phyloP scores from a whole-genome alignment of 2,797 vertebrate genomes.

The Gadopsis marmoratus region DNA sequence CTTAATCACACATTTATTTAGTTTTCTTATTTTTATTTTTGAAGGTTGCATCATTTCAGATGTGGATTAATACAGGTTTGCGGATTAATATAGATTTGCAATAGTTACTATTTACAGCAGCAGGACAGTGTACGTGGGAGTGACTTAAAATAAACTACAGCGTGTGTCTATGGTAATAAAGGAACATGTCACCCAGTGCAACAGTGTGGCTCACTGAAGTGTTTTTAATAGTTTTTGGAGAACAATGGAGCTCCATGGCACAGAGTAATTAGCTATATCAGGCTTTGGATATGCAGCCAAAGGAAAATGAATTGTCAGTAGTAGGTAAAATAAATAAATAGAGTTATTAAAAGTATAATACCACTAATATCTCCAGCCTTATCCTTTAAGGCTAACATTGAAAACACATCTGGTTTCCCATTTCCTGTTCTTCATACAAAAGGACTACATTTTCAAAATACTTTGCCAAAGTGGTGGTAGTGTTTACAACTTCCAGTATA shows the following conservation, averaged over 20 bases:
- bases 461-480: background rate
- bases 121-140: background rate
- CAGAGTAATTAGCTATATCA: background rate
- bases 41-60: too few species aligned
- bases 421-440: background rate
- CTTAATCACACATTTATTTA: too few species aligned
- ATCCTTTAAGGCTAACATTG: background rate
- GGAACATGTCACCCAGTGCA: background rate
- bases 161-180: background rate
- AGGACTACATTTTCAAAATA: background rate
- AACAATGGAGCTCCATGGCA: background rate
- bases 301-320: background rate
- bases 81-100: background rate
- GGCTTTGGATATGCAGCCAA: background rate
- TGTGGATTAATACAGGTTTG: constrained; percentile 1
- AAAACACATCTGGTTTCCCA: background rate
- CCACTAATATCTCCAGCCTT: background rate
- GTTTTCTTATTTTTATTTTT: too few species aligned
- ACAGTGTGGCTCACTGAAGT: background rate
- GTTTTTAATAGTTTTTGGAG: background rate
- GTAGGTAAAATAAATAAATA: background rate
- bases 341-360: too few species aligned
- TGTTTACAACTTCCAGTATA: background rate
- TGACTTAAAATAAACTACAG: constrained; percentile 4
- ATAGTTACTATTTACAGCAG: constrained; percentile 2